phyloP scores from a whole-genome alignment of 2,113 vertebrate species.

The Psephotus haematonotus region DNA sequence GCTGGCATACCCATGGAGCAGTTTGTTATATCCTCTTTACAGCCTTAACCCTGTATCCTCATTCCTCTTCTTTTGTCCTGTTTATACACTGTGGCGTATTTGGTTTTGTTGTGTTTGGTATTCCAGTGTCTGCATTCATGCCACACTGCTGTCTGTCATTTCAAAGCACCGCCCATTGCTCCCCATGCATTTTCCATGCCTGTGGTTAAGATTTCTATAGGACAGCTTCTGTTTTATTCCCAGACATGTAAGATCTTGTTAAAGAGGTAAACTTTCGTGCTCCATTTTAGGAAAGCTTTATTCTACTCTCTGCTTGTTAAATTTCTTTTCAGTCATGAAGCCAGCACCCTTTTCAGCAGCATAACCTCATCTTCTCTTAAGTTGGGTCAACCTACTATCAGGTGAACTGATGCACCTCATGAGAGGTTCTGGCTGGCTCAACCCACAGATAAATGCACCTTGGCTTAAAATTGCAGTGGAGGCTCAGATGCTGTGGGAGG shows the following conservation, averaged over 20 bases:
- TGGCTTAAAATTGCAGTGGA: neutral
- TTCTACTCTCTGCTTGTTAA: neutral
- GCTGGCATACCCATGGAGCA: neutral
- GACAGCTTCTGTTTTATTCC: slow-evolving; percentile 15
- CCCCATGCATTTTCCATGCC: neutral
- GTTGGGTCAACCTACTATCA: neutral
- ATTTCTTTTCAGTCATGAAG: neutral
- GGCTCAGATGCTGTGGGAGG: neutral
- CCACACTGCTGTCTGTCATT: neutral
- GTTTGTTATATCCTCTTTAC: neutral
- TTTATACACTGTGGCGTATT: neutral
- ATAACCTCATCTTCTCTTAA: neutral
- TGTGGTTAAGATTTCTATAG: neutral
- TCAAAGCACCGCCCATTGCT: neutral
- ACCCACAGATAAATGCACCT: neutral
- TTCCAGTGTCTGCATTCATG: neutral
- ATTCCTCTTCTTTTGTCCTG: neutral
- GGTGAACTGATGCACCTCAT: neutral
- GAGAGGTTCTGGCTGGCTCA: neutral
- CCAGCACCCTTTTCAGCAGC: neutral
- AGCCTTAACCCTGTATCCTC: neutral
- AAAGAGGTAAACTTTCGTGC: neutral
- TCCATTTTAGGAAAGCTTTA: slow-evolving; percentile 8
- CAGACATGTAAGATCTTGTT: neutral
- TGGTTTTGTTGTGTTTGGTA: neutral